Base-by-base conservation (phyloP, 1,140 invertebrate genomes). In the Drosophila malerkotliana region DNA sequence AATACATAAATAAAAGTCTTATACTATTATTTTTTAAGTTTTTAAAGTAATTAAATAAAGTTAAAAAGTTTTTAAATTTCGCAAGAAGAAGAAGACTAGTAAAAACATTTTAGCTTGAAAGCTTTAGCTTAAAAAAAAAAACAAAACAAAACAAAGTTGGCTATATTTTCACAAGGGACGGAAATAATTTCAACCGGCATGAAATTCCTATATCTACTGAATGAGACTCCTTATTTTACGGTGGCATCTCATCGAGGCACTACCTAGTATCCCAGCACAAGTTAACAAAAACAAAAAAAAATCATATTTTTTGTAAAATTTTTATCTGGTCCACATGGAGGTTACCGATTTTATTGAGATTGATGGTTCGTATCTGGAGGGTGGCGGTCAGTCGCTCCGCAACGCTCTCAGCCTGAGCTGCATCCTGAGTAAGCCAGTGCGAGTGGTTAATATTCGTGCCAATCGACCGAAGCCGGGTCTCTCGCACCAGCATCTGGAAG, bases 331-430 rank as follows among this genome's bases (percentile, higher is more conserved):
- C 34, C 1, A 18, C 44, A 69, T 56, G 39, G 34, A 24, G 10
- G 61, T 59, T 5, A 63, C 30, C 28, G 45, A 72, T 7, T 44
- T 88, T 28, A 26, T 91, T 14, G 73, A 83, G 72, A 91, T 91
- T 5, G 90, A 91, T 39, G 90, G 90, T 4, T 89, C 83, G 52
- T 85, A 74, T 15, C 28, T 91, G 66, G 90, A 91, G 56, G 90
- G 90, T 12, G 97, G 97, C 58, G 97, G 98, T 1, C 97, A 98
- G 93, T 96, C 98, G 71, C 92, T 98, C 21, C 93, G 97, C 62
- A 95, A 97, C 84, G 94, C 97, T 2, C 84, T 97, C 4, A 94
- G 95, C 21, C 92, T 98, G 3, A 97, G 97, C 91, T 95, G 95
- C 63, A 92, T 98, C 12, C 92, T 96, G 49, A 92, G 93, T 30